Conservation (phyloP, 35 echinoderm and acorn worm genomes). For the Apostichopus parvimensis region DNA sequence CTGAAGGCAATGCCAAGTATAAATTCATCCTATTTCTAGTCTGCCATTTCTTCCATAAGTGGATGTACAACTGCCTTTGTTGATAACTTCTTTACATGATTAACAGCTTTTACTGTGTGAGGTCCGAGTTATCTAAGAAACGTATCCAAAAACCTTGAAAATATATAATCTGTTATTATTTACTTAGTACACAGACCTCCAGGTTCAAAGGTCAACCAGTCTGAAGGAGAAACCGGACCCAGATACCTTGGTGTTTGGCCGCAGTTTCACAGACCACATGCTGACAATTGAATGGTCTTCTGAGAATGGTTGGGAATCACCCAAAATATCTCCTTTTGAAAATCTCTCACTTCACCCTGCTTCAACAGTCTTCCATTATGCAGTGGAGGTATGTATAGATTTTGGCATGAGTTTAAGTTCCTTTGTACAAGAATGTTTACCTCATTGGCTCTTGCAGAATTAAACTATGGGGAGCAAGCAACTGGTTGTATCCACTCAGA, state of each 20-base stretch:
- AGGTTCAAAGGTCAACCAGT: slow-evolving; percentile 60
- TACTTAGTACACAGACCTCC: slow-evolving; percentile 67
- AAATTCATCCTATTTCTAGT: too few species aligned
- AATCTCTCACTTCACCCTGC: slow-evolving; percentile 94
- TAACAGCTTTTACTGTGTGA: too few species aligned
- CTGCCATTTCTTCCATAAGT: too few species aligned
- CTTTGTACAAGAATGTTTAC: too few species aligned
- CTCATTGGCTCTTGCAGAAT: too few species aligned
- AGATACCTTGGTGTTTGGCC: slow-evolving; percentile 87
- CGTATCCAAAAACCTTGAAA: not conserved
- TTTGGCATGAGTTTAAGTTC: too few species aligned
- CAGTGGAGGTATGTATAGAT: slow-evolving; percentile 69
- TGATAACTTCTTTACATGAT: too few species aligned
- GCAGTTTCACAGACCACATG: slow-evolving; percentile 93
- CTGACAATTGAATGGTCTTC: slow-evolving; percentile 78
- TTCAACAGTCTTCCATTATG: slow-evolving; percentile 85
- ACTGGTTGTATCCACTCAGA: too few species aligned
- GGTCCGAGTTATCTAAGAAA: too few species aligned
- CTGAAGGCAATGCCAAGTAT: too few species aligned
- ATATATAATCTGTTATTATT: not conserved
- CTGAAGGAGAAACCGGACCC: slow-evolving; percentile 79
- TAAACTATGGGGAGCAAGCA: too few species aligned
- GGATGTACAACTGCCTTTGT: too few species aligned
- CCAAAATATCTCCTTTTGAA: slow-evolving; percentile 73
- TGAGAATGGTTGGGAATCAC: slow-evolving; percentile 72